Base-by-base conservation (phyloP, 2,888 invertebrate species). In the Lasius platythorax region DNA sequence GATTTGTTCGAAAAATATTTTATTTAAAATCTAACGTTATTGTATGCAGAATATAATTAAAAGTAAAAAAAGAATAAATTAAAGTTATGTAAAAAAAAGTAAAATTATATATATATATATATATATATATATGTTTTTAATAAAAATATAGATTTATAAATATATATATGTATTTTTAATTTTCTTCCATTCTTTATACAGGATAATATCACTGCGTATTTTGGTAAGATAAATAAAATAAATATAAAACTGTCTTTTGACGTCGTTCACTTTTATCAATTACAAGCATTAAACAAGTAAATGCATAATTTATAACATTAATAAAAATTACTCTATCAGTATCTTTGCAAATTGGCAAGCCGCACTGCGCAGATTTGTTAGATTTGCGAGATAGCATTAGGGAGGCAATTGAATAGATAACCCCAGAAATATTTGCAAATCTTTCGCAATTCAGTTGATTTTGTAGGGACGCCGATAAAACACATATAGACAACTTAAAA, bases 31-130 rank as follows among this genome's bases (percentile, higher is more conserved):
- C 15, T 23, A 53, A 23, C 33, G 18, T 9, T 50, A 50, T 1
- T 23, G 15, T 15, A 37, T 56, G 33, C 4, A 2, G 37, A 18
- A 15, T 28, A 37, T 9, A 40, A 58, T 73, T 58, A 18, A 28
- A 56, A 56, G 6, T 23, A 4, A 23, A 58, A 11, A 58, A 58
- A 9, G 12, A 58, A 58, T 58, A 23, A 23, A 23, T 58, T 28
- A 58, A 73, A 73, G 28, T 72, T 72, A 56, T 56, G 4, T 23
- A 23, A 72, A 72, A 72, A 33, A 18, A 23, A 28, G 3, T 9
- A 15, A 33, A 18, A 6, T 8, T 15, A 23, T 23, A 23, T 23
- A 23, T 18, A 18, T 50, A 6, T 50, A 18, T 15, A 23, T 23
- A 23, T 23, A 23, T 18, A 18, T 50, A 6, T 50, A 18, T 18